phyloP scores from a whole-genome alignment of 2,113 vertebrate species.

The Perognathus longimembris region DNA sequence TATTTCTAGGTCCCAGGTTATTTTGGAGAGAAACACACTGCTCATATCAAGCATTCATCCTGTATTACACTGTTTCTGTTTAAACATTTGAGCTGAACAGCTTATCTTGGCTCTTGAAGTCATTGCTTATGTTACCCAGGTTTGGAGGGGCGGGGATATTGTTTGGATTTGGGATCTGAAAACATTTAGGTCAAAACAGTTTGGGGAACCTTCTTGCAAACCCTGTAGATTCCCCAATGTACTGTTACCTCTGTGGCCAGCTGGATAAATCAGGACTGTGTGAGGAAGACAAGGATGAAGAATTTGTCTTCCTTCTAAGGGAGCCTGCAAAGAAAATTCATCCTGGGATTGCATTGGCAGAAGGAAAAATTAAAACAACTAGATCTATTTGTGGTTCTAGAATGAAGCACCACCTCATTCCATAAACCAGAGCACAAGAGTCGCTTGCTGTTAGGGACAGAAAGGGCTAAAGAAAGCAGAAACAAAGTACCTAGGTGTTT shows the following conservation, averaged over 20 bases:
- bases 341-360: neutral
- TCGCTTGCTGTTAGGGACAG: neutral
- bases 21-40: neutral
- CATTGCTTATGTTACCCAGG: neutral
- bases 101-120: neutral
- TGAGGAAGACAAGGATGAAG: neutral
- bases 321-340: neutral
- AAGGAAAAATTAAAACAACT: neutral
- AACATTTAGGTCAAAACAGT: neutral
- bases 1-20: neutral
- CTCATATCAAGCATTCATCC: neutral
- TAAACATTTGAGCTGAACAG: neutral
- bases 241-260: neutral
- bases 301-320: neutral
- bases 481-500: neutral
- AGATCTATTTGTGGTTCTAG: neutral
- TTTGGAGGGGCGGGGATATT: neutral
- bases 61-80: neutral
- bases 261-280: neutral
- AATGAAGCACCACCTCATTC: neutral
- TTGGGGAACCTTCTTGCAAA: neutral
- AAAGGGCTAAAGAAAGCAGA: neutral
- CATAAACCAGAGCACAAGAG: neutral
- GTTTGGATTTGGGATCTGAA: neutral
- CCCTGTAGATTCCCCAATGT: neutral